Evolutionary conservation across 2,888 invertebrate genomes (phyloP).

Genomic region (Taphrorychus bicolor): DNA sequence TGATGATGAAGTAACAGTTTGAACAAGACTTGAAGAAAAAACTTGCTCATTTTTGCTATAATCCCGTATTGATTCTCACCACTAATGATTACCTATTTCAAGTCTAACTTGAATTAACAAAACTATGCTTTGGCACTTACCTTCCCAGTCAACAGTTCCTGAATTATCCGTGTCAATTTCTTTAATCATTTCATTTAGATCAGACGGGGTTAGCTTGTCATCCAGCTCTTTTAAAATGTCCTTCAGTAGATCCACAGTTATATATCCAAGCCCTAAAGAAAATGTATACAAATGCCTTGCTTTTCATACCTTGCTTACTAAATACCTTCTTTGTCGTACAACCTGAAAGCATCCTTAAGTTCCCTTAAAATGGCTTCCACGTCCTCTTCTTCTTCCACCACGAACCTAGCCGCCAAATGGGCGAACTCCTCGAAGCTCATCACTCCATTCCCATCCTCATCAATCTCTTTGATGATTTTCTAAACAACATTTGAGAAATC

Average conservation of each 20-base stretch:
- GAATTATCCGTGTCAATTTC: constrained; percentile 96
- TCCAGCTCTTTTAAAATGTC: constrained; percentile 94
- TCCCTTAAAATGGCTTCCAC: constrained; percentile 88
- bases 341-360: constrained; percentile 92
- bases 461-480: constrained; percentile 85
- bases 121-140: too few species aligned
- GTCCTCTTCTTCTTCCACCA: constrained; percentile 87
- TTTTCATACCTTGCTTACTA: background rate
- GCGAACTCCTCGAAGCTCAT: constrained; percentile 92
- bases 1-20: too few species aligned
- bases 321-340: constrained; percentile 95
- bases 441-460: constrained; percentile 83
- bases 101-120: too few species aligned
- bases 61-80: too few species aligned
- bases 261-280: constrained; percentile 80
- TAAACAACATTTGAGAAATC: constrained; percentile 48
- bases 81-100: too few species aligned
- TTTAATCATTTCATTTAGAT: constrained; percentile 93
- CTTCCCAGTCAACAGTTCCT: constrained; percentile 97
- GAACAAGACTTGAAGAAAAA: too few species aligned
- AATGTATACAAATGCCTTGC: too few species aligned
- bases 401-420: constrained; percentile 82
- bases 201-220: constrained; percentile 85
- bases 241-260: constrained; percentile 83
- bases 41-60: too few species aligned